phyloP scores from a whole-genome alignment of 2,797 vertebrate genomes.

The Melanotaenia nigrans region DNA sequence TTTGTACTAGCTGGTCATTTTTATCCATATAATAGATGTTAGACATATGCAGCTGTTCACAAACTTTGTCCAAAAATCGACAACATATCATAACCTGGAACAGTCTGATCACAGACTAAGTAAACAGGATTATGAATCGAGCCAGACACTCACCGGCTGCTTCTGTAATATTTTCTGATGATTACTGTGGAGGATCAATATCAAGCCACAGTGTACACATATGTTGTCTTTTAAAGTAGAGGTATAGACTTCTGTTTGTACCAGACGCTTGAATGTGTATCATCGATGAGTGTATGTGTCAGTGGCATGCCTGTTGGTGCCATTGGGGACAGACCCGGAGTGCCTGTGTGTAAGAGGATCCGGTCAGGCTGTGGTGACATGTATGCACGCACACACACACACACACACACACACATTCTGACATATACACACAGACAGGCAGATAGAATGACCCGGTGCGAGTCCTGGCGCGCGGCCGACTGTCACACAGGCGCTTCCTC shows the following conservation, averaged over 20 bases:
- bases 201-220: neutral
- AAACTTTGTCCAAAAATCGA: neutral
- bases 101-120: neutral
- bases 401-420: conserved; percentile 35
- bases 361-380: conserved; percentile 59
- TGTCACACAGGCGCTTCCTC: conserved; percentile 95
- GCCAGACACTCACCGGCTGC: neutral
- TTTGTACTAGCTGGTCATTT: neutral
- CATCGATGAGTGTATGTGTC: conserved; percentile 40
- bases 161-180: neutral
- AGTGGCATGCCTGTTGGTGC: conserved; percentile 81
- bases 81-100: neutral
- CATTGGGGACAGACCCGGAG: conserved; percentile 77
- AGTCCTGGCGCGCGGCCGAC: conserved; percentile 88
- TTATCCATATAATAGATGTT: neutral
- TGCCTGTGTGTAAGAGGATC: conserved; percentile 78
- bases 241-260: conserved; percentile 24
- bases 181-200: neutral
- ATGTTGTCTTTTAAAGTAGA: conserved; percentile 16
- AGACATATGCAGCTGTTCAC: neutral
- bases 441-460: conserved; percentile 86
- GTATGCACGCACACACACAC: conserved; percentile 23
- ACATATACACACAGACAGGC: conserved; percentile 69
- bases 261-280: conserved; percentile 42
- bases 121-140: neutral